Evolutionary conservation across 2,888 invertebrate species (phyloP), one percentile per base, ranked within the genome.

Genomic region (Mesorhabditis sp.): DNA sequence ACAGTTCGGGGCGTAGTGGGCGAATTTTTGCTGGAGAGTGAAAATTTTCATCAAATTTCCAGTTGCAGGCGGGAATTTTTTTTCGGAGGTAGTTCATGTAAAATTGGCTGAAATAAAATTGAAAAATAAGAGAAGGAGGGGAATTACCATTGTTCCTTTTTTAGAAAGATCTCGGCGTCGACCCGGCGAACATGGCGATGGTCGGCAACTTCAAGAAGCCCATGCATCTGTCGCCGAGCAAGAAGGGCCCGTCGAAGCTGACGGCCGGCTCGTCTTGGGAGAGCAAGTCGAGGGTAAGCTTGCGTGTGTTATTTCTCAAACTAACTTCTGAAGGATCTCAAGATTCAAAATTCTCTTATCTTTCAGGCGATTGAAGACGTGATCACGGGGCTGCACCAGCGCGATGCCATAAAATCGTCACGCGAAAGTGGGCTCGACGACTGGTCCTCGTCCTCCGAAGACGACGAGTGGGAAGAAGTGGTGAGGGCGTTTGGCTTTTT

Each of bases 401-500:
- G 58, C 10, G n/a, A n/a, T 50, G 58, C 58, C 7, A 50, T 50
- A 50, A 50, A 10, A 50, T 13, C 58, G 10, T 13, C 7, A 10
- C 7, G n/a, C 7, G n/a, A n/a, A n/a, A 10, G 10, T 10, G 58
- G 10, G n/a, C 7, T 13, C 7, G 58, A 50, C 58, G 2, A 50
- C 7, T 28, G 28, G 28, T 28, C 28, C 28, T 28, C 28, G 28
- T 50, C 58, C 7, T 50, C 58, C 58, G 58, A 50, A 50, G 58
- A 50, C n/a, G 58, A 50, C n/a, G 58, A 50, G n/a, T 50, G 58
- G 58, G 58, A 50, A 50, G 58, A 50, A n/a, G 58, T 50, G 10
- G 28, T 28, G 28, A 28, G 28, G 28, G 28, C 1, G 28, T 28
- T 28, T 28, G 28, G 28, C 28, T 28, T 28, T 28, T 28, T 28